phyloP scores from a whole-genome alignment of 2,888 invertebrate genomes.

The Pegoplata infirma region DNA sequence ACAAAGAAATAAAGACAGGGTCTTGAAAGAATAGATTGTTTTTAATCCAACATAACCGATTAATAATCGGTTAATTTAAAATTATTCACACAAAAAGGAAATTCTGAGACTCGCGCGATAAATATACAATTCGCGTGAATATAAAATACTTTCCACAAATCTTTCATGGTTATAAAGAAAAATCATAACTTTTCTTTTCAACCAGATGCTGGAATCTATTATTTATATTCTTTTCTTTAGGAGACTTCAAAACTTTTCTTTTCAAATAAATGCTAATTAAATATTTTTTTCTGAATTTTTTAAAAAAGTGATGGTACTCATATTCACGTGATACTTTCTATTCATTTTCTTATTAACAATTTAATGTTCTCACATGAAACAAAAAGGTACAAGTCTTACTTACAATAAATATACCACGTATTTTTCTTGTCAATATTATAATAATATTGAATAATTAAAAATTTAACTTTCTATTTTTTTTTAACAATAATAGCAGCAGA shows the following conservation, averaged over 20 bases:
- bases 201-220: not conserved
- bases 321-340: not conserved
- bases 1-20: not conserved
- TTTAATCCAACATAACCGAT: no score
- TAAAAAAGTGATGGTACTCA: not conserved
- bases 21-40: not conserved
- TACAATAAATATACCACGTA: no score
- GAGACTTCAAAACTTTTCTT: no score
- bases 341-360: not conserved
- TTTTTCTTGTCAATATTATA: constrained; percentile 15
- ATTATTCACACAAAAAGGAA: no score
- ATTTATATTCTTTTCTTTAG: no score
- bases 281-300: no score
- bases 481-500: not conserved
- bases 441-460: constrained; percentile 39
- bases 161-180: no score
- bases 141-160: not conserved
- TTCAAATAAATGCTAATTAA: no score
- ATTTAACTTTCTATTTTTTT: constrained; percentile 35
- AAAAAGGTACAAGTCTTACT: not conserved
- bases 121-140: not conserved
- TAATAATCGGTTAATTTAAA: no score
- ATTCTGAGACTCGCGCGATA: no score
- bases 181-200: not conserved
- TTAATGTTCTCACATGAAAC: not conserved